Percentiles rank a stretch among this genome's conserved stretches.
Evolutionary conservation across 2,797 vertebrate genomes (phyloP).

Genomic region (Gymnopithys bicolor): DNA sequence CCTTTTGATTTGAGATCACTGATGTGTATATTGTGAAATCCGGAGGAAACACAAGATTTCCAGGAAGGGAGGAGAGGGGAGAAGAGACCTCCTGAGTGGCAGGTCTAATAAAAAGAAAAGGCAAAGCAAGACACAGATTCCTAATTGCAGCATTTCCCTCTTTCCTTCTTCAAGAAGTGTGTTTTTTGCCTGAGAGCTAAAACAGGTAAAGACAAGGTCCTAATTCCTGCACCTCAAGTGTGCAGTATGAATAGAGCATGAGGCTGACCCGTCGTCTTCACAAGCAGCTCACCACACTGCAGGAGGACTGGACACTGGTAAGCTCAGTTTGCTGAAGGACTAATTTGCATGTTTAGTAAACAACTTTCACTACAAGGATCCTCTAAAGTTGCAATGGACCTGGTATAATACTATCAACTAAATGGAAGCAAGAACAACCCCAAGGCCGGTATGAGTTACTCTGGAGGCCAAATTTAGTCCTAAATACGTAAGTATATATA

Average conservation of each 20-base stretch:
- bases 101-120: background rate
- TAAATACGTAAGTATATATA: background rate
- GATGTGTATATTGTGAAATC: background rate
- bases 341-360: background rate
- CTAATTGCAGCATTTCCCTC: background rate
- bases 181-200: background rate
- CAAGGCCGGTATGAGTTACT: background rate
- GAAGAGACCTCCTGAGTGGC: background rate
- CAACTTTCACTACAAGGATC: background rate
- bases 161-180: background rate
- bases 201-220: background rate
- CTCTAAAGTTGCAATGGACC: background rate
- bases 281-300: background rate
- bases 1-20: slow-evolving; percentile 7
- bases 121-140: background rate
- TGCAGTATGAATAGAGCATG: background rate
- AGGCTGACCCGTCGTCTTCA: background rate
- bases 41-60: background rate
- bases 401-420: background rate
- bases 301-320: background rate
- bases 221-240: background rate
- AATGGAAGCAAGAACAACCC: background rate
- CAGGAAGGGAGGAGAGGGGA: background rate
- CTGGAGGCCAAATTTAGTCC: background rate
- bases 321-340: background rate